Evolutionary conservation across 2,797 vertebrate species (phyloP).

Genomic region (Ptychadena robeensis): DNA sequence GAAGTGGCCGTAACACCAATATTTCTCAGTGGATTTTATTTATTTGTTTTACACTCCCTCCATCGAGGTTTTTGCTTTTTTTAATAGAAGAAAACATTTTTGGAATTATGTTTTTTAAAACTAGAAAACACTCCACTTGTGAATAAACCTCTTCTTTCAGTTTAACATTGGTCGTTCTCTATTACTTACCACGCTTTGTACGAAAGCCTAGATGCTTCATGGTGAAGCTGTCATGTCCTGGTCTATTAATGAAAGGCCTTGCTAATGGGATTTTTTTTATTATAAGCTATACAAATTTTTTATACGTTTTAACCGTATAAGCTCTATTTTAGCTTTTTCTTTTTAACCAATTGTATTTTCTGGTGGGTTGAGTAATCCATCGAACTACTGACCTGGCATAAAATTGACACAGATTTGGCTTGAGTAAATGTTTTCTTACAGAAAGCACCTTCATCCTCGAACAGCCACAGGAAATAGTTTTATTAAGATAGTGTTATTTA

Average conservation of each 20-base stretch:
- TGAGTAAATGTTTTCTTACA: too few species aligned
- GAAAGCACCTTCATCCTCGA: too few species aligned
- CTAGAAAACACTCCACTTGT: conserved; percentile 34
- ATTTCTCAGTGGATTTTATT: conserved; percentile 44
- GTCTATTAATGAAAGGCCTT: too few species aligned
- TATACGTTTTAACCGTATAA: too few species aligned
- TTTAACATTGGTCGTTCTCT: background rate
- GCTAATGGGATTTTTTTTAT: too few species aligned
- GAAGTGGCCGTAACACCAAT: conserved; percentile 4
- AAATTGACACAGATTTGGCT: too few species aligned
- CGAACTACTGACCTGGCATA: too few species aligned
- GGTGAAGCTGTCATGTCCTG: background rate
- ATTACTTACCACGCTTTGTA: background rate
- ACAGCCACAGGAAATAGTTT: too few species aligned
- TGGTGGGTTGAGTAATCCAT: too few species aligned
- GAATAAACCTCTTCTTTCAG: conserved; percentile 28
- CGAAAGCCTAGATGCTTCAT: background rate
- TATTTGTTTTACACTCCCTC: conserved; percentile 36
- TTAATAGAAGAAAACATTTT: background rate
- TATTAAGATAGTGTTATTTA: too few species aligned
- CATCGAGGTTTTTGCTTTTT: background rate
- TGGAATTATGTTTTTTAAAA: background rate
- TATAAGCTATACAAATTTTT: background rate
- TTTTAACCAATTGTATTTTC: too few species aligned
- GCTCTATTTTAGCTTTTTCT: too few species aligned